Evolutionary conservation across 2,888 invertebrate genomes (phyloP).

Genomic region (Lasioglossum lativentre): DNA sequence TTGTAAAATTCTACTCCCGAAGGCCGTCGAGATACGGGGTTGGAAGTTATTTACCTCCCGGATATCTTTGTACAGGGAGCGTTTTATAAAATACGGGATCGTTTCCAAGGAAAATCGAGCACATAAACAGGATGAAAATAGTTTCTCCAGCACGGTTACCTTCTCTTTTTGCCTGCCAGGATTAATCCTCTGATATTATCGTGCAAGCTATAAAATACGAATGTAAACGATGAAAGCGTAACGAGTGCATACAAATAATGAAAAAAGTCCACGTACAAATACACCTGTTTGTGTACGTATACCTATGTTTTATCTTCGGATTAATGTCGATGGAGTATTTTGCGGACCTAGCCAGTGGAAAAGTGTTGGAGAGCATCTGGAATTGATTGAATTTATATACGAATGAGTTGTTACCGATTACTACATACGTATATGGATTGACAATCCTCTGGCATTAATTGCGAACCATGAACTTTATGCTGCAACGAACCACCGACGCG

Average conservation of each 20-base stretch:
- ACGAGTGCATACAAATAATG: not conserved
- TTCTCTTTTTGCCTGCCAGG: not conserved
- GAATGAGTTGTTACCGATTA: not conserved
- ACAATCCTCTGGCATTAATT: constrained; percentile 13
- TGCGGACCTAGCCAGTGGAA: not conserved
- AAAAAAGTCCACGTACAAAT: not conserved
- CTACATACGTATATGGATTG: not conserved
- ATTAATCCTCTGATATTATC: not conserved
- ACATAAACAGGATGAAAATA: not conserved
- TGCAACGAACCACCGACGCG: not conserved
- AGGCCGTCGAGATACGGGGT: not conserved
- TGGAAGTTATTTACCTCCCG: not conserved
- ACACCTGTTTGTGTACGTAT: not conserved
- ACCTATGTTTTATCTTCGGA: not conserved
- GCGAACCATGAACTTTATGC: constrained; percentile 48
- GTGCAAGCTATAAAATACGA: not conserved
- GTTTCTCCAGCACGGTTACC: not conserved
- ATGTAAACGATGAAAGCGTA: not conserved
- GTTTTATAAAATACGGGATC: not conserved
- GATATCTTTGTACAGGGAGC: not conserved
- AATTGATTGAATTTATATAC: too few relatives aligned
- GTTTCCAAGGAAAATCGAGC: not conserved
- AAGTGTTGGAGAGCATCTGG: not conserved
- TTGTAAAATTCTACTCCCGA: not conserved
- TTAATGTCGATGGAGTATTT: not conserved